Evolutionary conservation across 2,113 vertebrate genomes (phyloP).

Genomic region (Dolichotis patagonum): DNA sequence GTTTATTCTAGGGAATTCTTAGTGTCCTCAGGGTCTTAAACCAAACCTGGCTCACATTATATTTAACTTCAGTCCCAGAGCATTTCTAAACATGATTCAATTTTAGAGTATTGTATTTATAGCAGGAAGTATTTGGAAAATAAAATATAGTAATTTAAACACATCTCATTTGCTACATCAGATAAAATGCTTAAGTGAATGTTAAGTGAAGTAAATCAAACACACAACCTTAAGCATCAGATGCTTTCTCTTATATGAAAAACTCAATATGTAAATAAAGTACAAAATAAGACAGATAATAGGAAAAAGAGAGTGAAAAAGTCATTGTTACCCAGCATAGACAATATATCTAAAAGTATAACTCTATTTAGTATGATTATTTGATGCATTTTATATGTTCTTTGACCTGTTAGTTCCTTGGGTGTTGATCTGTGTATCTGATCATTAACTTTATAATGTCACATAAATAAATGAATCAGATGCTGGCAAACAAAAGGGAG

Average conservation of each 20-base stretch:
- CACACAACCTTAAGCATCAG: not conserved
- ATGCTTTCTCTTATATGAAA: not conserved
- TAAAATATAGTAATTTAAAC: slow-evolving; percentile 47
- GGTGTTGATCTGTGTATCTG: not conserved
- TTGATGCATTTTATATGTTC: too few relatives aligned
- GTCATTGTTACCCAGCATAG: not conserved
- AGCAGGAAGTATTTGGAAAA: slow-evolving; percentile 3
- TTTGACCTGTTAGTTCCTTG: not conserved
- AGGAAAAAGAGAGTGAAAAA: not conserved
- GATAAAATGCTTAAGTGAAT: not conserved
- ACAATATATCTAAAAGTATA: too few relatives aligned
- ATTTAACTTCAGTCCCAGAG: slow-evolving; percentile 22
- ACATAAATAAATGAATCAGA: not conserved
- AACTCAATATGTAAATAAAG: not conserved
- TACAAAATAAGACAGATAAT: not conserved
- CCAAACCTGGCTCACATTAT: not conserved
- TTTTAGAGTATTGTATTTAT: not conserved
- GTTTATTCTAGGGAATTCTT: not conserved
- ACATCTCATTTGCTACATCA: not conserved
- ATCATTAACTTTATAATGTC: not conserved
- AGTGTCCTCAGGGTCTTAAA: slow-evolving; percentile 30
- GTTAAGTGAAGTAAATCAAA: not conserved
- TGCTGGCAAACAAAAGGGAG: not conserved
- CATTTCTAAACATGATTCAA: not conserved
- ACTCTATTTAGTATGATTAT: not conserved